phyloP scores from a whole-genome alignment of 2,888 invertebrate genomes.

The Kryphioiulus occultus region DNA sequence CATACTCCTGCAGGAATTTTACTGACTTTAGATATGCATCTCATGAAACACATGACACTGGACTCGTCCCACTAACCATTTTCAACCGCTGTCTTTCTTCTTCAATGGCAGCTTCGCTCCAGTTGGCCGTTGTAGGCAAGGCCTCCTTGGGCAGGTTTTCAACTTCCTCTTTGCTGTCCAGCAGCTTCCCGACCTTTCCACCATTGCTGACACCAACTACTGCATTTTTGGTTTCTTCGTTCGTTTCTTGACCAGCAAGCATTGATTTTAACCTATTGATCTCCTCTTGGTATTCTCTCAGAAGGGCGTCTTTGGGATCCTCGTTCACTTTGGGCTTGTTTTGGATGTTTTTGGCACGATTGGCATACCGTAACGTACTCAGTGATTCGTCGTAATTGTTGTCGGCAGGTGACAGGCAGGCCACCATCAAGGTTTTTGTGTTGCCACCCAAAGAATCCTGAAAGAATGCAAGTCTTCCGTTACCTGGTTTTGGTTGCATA shows the following conservation, averaged over 20 bases:
- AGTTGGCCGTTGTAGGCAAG: not conserved
- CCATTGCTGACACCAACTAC: not conserved
- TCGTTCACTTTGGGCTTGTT: slow-evolving; percentile 86
- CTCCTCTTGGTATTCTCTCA: slow-evolving; percentile 85
- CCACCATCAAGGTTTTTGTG: slow-evolving; percentile 87
- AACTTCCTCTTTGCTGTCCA: not conserved
- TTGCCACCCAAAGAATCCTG: slow-evolving; percentile 85
- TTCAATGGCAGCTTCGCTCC: slow-evolving; percentile 36
- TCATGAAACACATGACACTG: not conserved
- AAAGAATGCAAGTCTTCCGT: too few species aligned
- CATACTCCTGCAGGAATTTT: slow-evolving; percentile 63
- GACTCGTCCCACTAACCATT: slow-evolving; percentile 46
- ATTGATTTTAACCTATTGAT: slow-evolving; percentile 74
- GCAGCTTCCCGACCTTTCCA: not conserved
- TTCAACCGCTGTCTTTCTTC: slow-evolving; percentile 49
- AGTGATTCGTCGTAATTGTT: slow-evolving; percentile 84
- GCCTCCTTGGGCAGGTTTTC: not conserved
- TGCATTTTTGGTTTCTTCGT: not conserved
- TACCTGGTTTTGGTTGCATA: too few species aligned
- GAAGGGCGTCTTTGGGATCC: slow-evolving; percentile 87
- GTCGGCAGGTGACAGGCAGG: slow-evolving; percentile 82
- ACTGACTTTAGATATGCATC: not conserved
- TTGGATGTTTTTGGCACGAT: slow-evolving; percentile 84
- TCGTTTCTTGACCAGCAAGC: slow-evolving; percentile 58
- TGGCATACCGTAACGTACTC: slow-evolving; percentile 82